These are phyloP conservation scores for Drosophila rellima DNA, from an alignment of 2,888 invertebrate genomes.

Conservation along the genomic window DNA sequence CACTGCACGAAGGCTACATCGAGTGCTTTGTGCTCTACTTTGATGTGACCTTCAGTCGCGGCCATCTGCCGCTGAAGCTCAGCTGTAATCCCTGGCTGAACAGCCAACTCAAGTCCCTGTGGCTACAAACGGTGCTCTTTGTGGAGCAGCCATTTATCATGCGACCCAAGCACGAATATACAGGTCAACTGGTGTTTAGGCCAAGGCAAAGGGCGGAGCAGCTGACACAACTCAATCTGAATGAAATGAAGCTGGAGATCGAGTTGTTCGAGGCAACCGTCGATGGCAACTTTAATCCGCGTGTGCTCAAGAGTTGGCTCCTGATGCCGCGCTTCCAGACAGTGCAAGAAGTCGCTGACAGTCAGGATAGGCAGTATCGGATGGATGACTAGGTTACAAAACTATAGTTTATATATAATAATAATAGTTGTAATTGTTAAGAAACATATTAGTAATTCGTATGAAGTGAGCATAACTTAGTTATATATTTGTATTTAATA, in stretches of 20 bases:
- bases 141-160: conserved; percentile 57
- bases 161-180: conserved; percentile 39
- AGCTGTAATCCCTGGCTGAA: conserved; percentile 63
- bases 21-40: conserved; percentile 68
- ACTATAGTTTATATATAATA: neutral
- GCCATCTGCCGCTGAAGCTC: conserved; percentile 39
- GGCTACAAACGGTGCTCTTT: conserved; percentile 65
- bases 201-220: neutral
- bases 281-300: neutral
- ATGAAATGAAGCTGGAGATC: conserved; percentile 54
- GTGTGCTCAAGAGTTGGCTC: conserved; percentile 58
- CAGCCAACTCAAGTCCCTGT: conserved; percentile 28
- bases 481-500: no score
- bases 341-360: conserved; percentile 43
- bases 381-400: neutral
- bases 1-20: conserved; percentile 30
- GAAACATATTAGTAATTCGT: no score
- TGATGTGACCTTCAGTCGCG: conserved; percentile 64
- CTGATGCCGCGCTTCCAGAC: conserved; percentile 48
- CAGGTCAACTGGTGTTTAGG: conserved; percentile 46
- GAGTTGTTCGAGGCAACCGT: conserved; percentile 29
- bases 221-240: conserved; percentile 3
- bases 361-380: conserved; percentile 50
- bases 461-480: no score
- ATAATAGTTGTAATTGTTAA: no score